A percentile compares a stretch with the other conserved stretches of the same genome.
Conservation (phyloP, 1,140 invertebrate genomes). For the Drosophila lini region DNA sequence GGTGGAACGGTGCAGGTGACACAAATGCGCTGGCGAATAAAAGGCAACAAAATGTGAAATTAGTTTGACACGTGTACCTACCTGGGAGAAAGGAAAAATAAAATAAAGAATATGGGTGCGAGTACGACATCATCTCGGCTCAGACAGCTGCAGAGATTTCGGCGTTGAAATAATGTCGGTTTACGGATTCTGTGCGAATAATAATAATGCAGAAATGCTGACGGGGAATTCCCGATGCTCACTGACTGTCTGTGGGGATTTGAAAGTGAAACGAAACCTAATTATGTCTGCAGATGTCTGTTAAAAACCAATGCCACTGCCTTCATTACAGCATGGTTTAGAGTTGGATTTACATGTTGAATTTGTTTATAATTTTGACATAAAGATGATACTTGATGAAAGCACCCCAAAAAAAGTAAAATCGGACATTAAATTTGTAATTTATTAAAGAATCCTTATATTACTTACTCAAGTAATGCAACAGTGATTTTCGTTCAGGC, state of each 20-base stretch:
- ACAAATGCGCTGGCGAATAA: constrained; percentile 71
- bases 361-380: neutral
- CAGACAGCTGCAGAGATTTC: constrained; percentile 45
- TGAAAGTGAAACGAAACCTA: constrained; percentile 21
- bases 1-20: constrained; percentile 31
- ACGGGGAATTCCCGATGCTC: neutral
- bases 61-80: constrained; percentile 79
- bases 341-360: neutral
- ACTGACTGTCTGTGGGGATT: constrained; percentile 6
- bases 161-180: constrained; percentile 23
- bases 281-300: constrained; percentile 9
- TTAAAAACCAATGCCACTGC: neutral
- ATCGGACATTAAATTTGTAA: neutral
- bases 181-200: constrained; percentile 19
- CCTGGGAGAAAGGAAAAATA: constrained; percentile 23
- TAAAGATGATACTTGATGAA: neutral
- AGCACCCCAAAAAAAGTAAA: neutral
- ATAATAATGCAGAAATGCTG: constrained; percentile 30
- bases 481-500: neutral
- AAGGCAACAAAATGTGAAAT: constrained; percentile 81
- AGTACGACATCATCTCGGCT: constrained; percentile 50
- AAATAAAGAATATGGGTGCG: constrained; percentile 18
- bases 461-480: neutral
- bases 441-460: neutral
- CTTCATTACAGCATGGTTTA: too few relatives aligned